phyloP scores from a whole-genome alignment of 2,888 invertebrate species.

The Archips crataeganus region DNA sequence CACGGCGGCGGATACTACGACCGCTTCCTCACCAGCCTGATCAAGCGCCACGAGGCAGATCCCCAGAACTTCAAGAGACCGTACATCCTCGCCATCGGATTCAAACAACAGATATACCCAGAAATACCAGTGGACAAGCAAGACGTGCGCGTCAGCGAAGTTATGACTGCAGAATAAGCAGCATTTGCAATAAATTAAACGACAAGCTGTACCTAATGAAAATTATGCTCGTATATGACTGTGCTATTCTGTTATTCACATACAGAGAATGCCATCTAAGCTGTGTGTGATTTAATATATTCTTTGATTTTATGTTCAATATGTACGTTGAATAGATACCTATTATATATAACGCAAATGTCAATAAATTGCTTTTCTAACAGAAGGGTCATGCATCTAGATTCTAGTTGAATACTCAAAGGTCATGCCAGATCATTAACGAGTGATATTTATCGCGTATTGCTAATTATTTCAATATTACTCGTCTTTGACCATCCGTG shows the following conservation, averaged over 20 bases:
- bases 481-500: too few species aligned
- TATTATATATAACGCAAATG: not conserved
- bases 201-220: not conserved
- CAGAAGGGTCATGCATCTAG: not conserved
- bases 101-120: slow-evolving; percentile 90
- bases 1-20: slow-evolving; percentile 97
- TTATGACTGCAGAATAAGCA: slow-evolving; percentile 74
- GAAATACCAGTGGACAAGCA: slow-evolving; percentile 87
- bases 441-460: not conserved
- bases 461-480: not conserved
- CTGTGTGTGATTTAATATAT: not conserved
- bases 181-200: not conserved
- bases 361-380: not conserved
- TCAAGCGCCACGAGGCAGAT: slow-evolving; percentile 48
- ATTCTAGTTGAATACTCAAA: too few species aligned
- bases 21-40: slow-evolving; percentile 84
- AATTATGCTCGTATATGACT: not conserved
- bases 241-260: not conserved
- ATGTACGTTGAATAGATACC: not conserved
- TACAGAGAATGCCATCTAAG: not conserved
- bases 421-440: not conserved
- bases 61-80: slow-evolving; percentile 62
- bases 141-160: slow-evolving; percentile 88
- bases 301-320: not conserved
- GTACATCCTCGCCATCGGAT: slow-evolving; percentile 87